Evolutionary conservation across 2,888 invertebrate species (phyloP).

Genomic region (Galeruca laticollis): DNA sequence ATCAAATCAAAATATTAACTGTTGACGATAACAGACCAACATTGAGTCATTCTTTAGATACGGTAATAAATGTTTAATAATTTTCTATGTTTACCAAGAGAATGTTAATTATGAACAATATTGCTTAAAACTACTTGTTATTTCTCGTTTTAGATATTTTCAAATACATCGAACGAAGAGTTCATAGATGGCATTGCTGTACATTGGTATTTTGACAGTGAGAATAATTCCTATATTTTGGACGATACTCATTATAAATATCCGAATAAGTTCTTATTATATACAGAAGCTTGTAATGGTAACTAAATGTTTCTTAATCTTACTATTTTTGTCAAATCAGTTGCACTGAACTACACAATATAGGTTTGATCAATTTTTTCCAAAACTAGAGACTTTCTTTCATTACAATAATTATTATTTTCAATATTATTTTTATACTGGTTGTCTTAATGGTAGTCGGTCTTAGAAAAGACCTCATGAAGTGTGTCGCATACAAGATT

Average conservation of each 20-base stretch:
- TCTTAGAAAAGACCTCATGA: too few species aligned
- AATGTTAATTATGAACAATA: too few species aligned
- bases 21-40: slow-evolving; percentile 73
- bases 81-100: neutral
- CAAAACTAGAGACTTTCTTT: too few species aligned
- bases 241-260: slow-evolving; percentile 65
- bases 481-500: too few species aligned
- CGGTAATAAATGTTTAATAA: slow-evolving; percentile 5
- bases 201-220: slow-evolving; percentile 85
- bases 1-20: slow-evolving; percentile 76
- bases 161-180: slow-evolving; percentile 66
- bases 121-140: too few species aligned
- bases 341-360: too few species aligned
- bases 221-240: slow-evolving; percentile 72
- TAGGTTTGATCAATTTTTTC: too few species aligned
- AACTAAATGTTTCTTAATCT: slow-evolving; percentile 40
- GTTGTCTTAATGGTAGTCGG: too few species aligned
- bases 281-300: slow-evolving; percentile 86
- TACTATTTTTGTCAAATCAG: neutral
- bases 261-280: slow-evolving; percentile 57
- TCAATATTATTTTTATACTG: too few species aligned
- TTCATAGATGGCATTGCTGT: slow-evolving; percentile 82
- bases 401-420: too few species aligned
- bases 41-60: slow-evolving; percentile 1
- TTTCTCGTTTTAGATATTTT: slow-evolving; percentile 57